These are phyloP conservation scores for Corticium candelabrum DNA, from an alignment of 37 sponge, comb jelly and placozoan genomes.

Conservation along the genomic window DNA sequence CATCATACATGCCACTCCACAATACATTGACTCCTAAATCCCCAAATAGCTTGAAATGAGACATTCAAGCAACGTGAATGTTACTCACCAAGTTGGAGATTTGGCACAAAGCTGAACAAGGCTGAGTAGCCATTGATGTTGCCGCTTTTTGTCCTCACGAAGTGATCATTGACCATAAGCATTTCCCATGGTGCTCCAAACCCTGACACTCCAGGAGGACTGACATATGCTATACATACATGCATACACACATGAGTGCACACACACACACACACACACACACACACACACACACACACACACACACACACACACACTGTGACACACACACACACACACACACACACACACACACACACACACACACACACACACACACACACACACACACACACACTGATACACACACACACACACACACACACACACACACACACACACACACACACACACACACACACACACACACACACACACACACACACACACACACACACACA, in stretches of 20 bases:
- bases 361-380: background rate
- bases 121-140: constrained; percentile 62
- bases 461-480: constrained; percentile 13
- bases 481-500: constrained; percentile 13
- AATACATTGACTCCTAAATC: constrained; percentile 62
- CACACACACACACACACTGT: constrained; percentile 10
- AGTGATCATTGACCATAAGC: constrained; percentile 26
- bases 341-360: background rate
- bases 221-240: constrained; percentile 36
- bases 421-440: background rate
- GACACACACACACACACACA: constrained; percentile 5
- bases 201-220: constrained; percentile 30
- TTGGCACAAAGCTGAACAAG: constrained; percentile 44
- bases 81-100: constrained; percentile 41
- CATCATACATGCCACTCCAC: too few relatives aligned
- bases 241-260: too few relatives aligned
- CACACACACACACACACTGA: constrained; percentile 10
- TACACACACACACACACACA: background rate
- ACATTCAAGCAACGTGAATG: too few relatives aligned
- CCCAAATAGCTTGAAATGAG: too few relatives aligned
- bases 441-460: constrained; percentile 9
- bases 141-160: constrained; percentile 48
- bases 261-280: constrained; percentile 1
- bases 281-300: constrained; percentile 13
- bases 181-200: constrained; percentile 79